phyloP scores from a whole-genome alignment of 2,888 invertebrate species.

The Axea sp. region DNA sequence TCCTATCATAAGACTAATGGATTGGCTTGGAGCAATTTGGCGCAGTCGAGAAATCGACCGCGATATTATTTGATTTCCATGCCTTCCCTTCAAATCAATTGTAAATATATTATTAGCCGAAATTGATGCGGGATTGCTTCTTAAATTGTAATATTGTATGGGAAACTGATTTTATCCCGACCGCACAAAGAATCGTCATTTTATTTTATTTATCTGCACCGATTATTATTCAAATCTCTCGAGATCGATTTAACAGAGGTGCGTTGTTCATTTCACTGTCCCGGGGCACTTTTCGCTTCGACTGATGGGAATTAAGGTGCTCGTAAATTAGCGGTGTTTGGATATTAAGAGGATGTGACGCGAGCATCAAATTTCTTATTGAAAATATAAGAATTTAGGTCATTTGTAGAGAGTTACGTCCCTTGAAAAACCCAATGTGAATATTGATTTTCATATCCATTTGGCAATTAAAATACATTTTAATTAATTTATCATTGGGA shows the following conservation, averaged over 20 bases:
- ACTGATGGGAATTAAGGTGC: constrained; percentile 20
- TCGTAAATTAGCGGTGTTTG: constrained; percentile 21
- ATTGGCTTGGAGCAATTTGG: constrained; percentile 61
- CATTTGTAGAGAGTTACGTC: constrained; percentile 42
- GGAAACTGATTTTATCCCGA: constrained; percentile 40
- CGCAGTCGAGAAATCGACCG: constrained; percentile 47
- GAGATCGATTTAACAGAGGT: constrained; percentile 23
- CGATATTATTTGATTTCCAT: constrained; percentile 59
- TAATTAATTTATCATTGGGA: too few relatives aligned
- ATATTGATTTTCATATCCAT: too few relatives aligned
- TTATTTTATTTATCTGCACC: constrained; percentile 27
- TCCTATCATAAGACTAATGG: constrained; percentile 65
- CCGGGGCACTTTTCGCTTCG: neutral
- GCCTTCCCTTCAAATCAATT: constrained; percentile 59
- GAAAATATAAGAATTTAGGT: constrained; percentile 28
- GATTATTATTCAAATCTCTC: constrained; percentile 14
- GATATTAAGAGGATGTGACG: constrained; percentile 23
- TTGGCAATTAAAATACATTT: too few relatives aligned
- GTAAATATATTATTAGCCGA: constrained; percentile 60
- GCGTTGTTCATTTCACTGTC: constrained; percentile 6
- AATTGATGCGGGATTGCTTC: constrained; percentile 57
- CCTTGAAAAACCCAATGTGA: too few relatives aligned
- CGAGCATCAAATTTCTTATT: constrained; percentile 42
- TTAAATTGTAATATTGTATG: constrained; percentile 54
- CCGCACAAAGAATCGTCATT: constrained; percentile 36